phyloP scores from a whole-genome alignment of 2,113 vertebrate genomes.

The Sebastes schlegelii region DNA sequence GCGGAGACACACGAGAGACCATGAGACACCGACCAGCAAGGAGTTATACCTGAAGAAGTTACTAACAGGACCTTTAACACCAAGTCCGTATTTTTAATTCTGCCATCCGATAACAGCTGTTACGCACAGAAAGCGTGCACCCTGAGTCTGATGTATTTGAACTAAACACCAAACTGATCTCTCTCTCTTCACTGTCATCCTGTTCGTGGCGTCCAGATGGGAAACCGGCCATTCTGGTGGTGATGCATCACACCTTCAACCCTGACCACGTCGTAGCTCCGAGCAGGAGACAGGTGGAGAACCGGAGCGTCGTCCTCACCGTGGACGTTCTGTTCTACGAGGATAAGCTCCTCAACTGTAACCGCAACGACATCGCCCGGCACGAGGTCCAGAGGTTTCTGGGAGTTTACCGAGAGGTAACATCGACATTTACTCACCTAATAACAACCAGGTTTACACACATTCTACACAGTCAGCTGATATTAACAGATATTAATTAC shows the following conservation, averaged over 20 bases:
- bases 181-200: too few relatives aligned
- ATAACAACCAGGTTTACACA: neutral
- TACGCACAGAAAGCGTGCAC: too few relatives aligned
- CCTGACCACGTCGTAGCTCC: rapidly evolving
- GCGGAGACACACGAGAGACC: too few relatives aligned
- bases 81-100: too few relatives aligned
- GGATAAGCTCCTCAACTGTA: neutral
- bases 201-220: neutral
- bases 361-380: neutral
- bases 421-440: neutral
- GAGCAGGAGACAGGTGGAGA: constrained; percentile 1
- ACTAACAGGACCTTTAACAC: too few relatives aligned
- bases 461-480: neutral
- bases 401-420: neutral
- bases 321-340: constrained; percentile 60
- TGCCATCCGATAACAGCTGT: too few relatives aligned
- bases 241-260: constrained; percentile 60
- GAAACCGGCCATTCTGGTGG: constrained; percentile 46
- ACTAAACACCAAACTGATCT: too few relatives aligned
- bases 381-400: rapidly evolving
- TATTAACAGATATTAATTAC: neutral
- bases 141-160: too few relatives aligned
- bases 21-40: too few relatives aligned
- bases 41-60: too few relatives aligned
- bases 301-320: neutral